Percentiles rank a stretch among this genome's conserved stretches.
Evolutionary conservation across 2,888 invertebrate genomes (phyloP).

Genomic region (Drosophila mulleri): DNA sequence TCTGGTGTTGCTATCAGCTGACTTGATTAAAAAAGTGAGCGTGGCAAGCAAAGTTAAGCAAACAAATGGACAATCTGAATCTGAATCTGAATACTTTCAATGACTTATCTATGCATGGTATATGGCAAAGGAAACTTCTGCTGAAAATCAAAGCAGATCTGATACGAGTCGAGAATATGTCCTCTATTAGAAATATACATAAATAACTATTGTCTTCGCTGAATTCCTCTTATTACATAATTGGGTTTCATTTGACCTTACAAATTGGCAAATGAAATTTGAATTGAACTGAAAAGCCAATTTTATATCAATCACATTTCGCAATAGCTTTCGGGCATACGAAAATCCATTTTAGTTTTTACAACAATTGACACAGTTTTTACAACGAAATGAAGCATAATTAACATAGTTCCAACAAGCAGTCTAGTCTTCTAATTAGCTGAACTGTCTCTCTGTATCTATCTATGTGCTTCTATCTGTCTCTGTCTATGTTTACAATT

Average conservation of each 20-base stretch:
- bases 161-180: neutral
- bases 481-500: conserved; percentile 40
- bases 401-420: conserved; percentile 15
- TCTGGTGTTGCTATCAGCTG: conserved; percentile 50
- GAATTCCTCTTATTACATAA: neutral
- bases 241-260: neutral
- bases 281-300: conserved; percentile 52
- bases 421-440: conserved; percentile 57
- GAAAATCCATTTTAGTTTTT: conserved; percentile 8
- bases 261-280: conserved; percentile 37
- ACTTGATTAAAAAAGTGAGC: conserved; percentile 51
- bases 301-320: conserved; percentile 22
- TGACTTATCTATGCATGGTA: neutral
- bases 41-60: conserved; percentile 39
- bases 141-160: neutral
- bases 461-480: neutral
- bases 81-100: neutral
- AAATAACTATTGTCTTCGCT: neutral
- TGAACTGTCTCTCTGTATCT: conserved; percentile 38
- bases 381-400: neutral
- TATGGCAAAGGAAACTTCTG: neutral
- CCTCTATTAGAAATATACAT: neutral
- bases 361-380: neutral
- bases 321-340: conserved; percentile 26
- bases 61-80: conserved; percentile 9